Evolutionary conservation across 1,140 invertebrate genomes (phyloP).

Genomic region (Drosophila pectinifera): DNA sequence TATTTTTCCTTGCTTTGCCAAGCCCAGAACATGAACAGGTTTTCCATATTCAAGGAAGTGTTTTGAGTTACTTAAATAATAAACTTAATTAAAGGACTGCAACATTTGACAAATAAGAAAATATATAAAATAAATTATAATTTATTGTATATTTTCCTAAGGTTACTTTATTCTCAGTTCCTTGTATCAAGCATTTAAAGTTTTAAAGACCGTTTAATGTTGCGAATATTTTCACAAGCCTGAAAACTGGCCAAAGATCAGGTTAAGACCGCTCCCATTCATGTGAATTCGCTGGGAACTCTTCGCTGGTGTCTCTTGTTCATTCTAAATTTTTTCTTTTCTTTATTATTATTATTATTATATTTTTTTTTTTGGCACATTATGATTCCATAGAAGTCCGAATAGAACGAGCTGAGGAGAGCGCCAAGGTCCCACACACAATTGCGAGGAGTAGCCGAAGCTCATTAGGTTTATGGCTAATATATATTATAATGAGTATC

Average conservation of each 20-base stretch:
- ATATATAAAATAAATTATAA: too few species aligned
- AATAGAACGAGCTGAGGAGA: slow-evolving; percentile 7
- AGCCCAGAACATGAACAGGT: too few species aligned
- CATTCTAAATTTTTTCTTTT: slow-evolving; percentile 13
- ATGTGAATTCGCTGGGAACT: slow-evolving; percentile 15
- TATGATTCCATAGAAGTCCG: slow-evolving; percentile 17
- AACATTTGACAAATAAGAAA: too few species aligned
- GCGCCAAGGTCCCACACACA: slow-evolving; percentile 25
- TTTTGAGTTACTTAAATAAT: too few species aligned
- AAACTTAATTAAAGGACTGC: too few species aligned
- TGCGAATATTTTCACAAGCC: slow-evolving; percentile 11
- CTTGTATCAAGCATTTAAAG: not conserved
- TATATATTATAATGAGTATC: slow-evolving; percentile 56
- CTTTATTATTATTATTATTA: not conserved
- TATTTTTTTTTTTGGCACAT: slow-evolving; percentile 18
- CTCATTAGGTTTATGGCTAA: slow-evolving; percentile 55
- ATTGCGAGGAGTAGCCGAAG: slow-evolving; percentile 29
- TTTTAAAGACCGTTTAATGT: not conserved
- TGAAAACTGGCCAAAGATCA: not conserved
- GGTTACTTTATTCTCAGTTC: too few species aligned
- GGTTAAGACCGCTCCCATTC: slow-evolving; percentile 6
- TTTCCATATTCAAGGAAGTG: not conserved
- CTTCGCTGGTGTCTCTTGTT: not conserved
- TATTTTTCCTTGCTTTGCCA: not conserved
- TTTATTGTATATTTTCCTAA: too few species aligned